Evolutionary conservation across 1,140 invertebrate species (phyloP).

Genomic region (Akabosia matsudoensis): DNA sequence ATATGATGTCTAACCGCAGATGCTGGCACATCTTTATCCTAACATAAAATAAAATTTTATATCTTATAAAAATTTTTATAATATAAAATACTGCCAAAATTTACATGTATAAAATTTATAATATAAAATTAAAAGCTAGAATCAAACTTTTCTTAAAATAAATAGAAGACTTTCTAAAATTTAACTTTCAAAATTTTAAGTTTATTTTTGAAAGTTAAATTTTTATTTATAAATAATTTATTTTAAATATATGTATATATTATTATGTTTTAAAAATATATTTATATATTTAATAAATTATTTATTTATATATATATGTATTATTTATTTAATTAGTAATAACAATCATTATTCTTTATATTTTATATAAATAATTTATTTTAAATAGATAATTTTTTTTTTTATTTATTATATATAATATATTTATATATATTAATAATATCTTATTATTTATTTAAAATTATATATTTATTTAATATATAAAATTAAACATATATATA

Average conservation of each 20-base stretch:
- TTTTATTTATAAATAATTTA: background rate
- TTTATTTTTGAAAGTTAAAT: background rate
- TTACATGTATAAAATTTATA: conserved; percentile 36
- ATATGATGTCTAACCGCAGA: conserved; percentile 59
- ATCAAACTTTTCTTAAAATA: conserved; percentile 45
- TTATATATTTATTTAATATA: conserved; percentile 3
- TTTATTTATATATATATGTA: conserved; percentile 13
- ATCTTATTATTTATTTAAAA: conserved; percentile 9
- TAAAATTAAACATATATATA: conserved; percentile 5
- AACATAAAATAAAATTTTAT: conserved; percentile 49
- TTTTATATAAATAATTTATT: too few species aligned
- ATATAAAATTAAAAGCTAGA: conserved; percentile 42
- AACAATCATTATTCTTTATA: background rate
- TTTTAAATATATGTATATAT: background rate
- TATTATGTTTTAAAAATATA: background rate
- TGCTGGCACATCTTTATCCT: conserved; percentile 59
- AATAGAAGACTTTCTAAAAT: too few species aligned
- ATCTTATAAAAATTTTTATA: conserved; percentile 47
- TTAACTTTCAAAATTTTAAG: background rate
- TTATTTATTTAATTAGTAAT: conserved; percentile 1
- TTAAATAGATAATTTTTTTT: background rate
- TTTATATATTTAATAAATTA: conserved; percentile 7
- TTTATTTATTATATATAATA: conserved; percentile 5
- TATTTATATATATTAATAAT: conserved; percentile 1
- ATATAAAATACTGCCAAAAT: conserved; percentile 42